A percentile compares a stretch with the other conserved stretches of the same genome.
phyloP scores from a whole-genome alignment of 37 sponge, comb jelly and placozoan genomes.

The Cladorhizidae sp. region DNA sequence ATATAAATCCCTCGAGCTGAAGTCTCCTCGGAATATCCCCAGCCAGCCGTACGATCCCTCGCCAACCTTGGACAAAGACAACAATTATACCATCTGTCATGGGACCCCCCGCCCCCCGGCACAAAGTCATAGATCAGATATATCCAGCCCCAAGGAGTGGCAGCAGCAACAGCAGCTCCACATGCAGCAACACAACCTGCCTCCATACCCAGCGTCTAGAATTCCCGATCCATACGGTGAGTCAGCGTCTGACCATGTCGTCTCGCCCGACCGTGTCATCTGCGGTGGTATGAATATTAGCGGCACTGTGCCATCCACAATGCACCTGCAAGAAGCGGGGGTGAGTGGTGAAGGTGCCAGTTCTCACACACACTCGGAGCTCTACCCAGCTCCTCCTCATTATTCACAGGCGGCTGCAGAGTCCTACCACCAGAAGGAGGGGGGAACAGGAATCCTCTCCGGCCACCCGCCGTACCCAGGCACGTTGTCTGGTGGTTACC shows the following conservation, averaged over 20 bases:
- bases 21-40: not conserved
- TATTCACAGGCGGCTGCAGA: not conserved
- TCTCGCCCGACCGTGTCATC: not conserved
- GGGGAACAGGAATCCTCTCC: not conserved
- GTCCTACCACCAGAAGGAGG: not conserved
- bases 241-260: not conserved
- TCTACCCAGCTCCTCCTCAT: not conserved
- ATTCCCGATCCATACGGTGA: no score
- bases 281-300: not conserved
- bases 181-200: not conserved
- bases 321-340: conserved; percentile 1
- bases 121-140: not conserved
- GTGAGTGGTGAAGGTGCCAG: not conserved
- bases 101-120: conserved; percentile 34
- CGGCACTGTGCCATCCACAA: not conserved
- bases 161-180: not conserved
- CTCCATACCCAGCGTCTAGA: not conserved
- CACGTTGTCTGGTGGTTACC: not conserved
- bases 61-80: conserved; percentile 2
- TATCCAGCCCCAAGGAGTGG: conserved; percentile 36
- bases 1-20: not conserved
- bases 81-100: conserved; percentile 69
- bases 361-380: not conserved
- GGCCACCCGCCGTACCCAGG: not conserved
- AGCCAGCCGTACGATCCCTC: not conserved